Conservation (phyloP, 2,888 invertebrate genomes). For the Orthosia gracilis region DNA sequence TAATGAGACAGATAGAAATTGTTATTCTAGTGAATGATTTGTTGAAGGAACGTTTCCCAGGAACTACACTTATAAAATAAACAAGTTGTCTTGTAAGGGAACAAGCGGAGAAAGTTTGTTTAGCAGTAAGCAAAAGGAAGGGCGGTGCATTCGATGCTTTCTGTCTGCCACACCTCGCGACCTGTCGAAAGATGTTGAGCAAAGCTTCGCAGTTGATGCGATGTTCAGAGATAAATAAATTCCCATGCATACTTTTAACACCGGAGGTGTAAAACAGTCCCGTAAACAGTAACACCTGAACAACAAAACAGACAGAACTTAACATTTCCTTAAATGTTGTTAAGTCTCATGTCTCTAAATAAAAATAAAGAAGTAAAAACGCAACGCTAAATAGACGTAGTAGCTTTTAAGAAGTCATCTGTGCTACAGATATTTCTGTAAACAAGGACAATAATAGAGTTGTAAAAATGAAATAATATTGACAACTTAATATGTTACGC, state of each 20-base stretch:
- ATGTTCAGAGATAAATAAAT: conserved; percentile 46
- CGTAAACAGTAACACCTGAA: conserved; percentile 22
- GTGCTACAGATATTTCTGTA: not conserved
- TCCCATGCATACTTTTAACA: conserved; percentile 54
- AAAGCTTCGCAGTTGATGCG: conserved; percentile 31
- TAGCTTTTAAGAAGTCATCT: conserved; percentile 6
- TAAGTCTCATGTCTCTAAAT: not conserved
- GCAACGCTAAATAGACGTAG: not conserved
- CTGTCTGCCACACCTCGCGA: conserved; percentile 67
- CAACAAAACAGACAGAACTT: conserved; percentile 24
- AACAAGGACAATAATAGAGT: conserved; percentile 7
- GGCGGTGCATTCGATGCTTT: conserved; percentile 65
- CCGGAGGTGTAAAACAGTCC: conserved; percentile 36
- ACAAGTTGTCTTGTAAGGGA: conserved; percentile 65
- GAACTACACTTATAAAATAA: conserved; percentile 68
- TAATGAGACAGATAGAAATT: conserved; percentile 9
- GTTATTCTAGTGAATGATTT: conserved; percentile 4
- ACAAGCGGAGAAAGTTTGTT: conserved; percentile 41
- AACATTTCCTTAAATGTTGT: conserved; percentile 13
- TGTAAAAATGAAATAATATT: conserved; percentile 28
- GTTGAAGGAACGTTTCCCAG: conserved; percentile 49
- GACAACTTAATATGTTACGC: conserved; percentile 21
- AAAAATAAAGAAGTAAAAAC: not conserved
- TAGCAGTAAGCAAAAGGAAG: conserved; percentile 49
- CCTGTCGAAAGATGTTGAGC: conserved; percentile 66